Base-by-base conservation (phyloP, 2,797 vertebrate genomes). In the Odontamblyopus lacepedii region DNA sequence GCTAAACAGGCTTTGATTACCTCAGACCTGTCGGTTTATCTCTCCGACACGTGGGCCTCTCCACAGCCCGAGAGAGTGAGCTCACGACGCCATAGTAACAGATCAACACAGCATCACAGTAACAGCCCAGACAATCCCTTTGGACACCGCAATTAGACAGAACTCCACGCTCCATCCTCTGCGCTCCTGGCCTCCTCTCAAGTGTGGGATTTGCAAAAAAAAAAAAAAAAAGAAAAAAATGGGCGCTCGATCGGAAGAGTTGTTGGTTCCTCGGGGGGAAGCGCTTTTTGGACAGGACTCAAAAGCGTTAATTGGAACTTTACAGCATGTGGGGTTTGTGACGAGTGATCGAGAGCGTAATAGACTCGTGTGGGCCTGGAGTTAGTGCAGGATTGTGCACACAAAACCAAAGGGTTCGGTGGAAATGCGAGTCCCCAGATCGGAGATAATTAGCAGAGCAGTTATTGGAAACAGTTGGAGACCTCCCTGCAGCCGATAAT, bases 1-100 rank as follows among this genome's bases (percentile, higher is more conserved):
- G 5, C 12, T 29, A 60, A 30, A 60, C 4, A 60, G 27, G 2
- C 57, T 59, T 59, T 30, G 77, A 69, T 57, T 69, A 79, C 78
- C 78, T 81, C 78, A 88, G 75, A 51, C 59, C 70, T 48, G 83
- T 81, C 29, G 23, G 74, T 83, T 80, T 64, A 85, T 77, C 86
- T 78, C 86, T 71, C 82, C 76, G 76, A 72, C 82, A 82, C 74
- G 80, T 35, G 35, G 6, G 44, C 83, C 89, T 87, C 84, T 86
- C 80, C 77, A 85, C 77, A n/a, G n/a, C n/a, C n/a, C n/a, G n/a
- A n/a, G n/a, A n/a, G n/a, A 88, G 82, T 82, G 90, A 85, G 87
- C 83, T 74, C 5, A 27, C 73, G 62, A 90, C 76, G n/a, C 55
- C 27, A 67, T 55, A 51, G 64, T 81, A 81, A 70, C 72, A 78